Percentiles rank a stretch among this genome's conserved stretches.
Conservation (phyloP, 2,888 invertebrate species). For the Tipula unca region DNA sequence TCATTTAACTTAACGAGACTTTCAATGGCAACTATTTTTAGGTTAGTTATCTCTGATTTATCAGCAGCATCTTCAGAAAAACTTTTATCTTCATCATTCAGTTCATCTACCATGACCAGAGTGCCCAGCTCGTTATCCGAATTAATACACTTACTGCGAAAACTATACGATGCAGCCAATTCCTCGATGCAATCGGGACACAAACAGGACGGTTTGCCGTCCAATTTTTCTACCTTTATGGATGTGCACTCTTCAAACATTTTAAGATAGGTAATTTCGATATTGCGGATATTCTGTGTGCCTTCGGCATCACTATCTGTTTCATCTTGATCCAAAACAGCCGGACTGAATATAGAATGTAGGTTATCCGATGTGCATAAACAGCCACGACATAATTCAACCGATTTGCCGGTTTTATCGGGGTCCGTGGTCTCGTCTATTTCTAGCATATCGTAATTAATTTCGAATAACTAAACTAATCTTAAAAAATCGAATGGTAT, state of each 20-base stretch:
- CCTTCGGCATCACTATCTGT: background rate
- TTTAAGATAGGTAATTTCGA: background rate
- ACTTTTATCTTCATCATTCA: background rate
- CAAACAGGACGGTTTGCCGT: background rate
- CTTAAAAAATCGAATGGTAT: too few species aligned
- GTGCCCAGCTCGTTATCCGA: background rate
- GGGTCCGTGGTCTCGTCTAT: background rate
- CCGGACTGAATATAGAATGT: background rate
- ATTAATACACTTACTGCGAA: background rate
- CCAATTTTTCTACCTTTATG: background rate
- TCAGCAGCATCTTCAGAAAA: background rate
- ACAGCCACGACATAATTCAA: background rate
- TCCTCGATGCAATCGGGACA: constrained; percentile 10
- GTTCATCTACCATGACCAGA: background rate
- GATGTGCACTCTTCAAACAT: constrained; percentile 9
- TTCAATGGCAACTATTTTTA: background rate
- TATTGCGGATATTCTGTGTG: background rate
- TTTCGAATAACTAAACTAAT: background rate
- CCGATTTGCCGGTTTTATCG: background rate
- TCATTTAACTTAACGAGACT: background rate
- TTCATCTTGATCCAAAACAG: background rate
- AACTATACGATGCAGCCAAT: background rate
- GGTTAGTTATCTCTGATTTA: background rate
- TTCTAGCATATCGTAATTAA: background rate
- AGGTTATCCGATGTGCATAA: background rate